phyloP scores from a whole-genome alignment of 2,797 vertebrate genomes.

The Coreius guichenoti region DNA sequence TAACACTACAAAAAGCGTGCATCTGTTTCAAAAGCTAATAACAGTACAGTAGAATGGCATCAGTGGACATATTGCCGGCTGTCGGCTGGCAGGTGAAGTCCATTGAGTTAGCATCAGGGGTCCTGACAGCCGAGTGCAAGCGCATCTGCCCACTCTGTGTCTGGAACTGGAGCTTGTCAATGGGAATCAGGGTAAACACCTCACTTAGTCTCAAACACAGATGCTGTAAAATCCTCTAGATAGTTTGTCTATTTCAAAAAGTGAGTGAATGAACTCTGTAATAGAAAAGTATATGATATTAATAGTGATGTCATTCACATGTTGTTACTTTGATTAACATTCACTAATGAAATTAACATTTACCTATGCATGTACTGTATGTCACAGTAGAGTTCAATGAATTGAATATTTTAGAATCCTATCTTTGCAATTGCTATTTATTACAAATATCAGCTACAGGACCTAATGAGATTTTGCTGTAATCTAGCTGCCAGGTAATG shows the following conservation, averaged over 20 bases:
- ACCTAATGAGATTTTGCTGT: background rate
- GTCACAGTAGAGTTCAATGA: background rate
- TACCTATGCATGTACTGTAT: background rate
- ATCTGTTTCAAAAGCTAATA: slow-evolving; percentile 34
- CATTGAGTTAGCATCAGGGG: slow-evolving; percentile 49
- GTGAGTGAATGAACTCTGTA: slow-evolving; percentile 25
- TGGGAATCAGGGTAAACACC: slow-evolving; percentile 62
- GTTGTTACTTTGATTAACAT: slow-evolving; percentile 17
- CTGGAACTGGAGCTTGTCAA: slow-evolving; percentile 64
- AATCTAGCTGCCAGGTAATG: slow-evolving; percentile 31
- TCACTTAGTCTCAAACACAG: slow-evolving; percentile 65
- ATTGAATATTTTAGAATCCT: background rate
- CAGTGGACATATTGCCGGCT: slow-evolving; percentile 36
- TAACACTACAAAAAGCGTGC: slow-evolving; percentile 19
- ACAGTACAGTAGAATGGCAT: background rate
- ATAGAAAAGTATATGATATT: background rate
- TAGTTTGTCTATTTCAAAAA: slow-evolving; percentile 66
- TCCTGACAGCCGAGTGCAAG: slow-evolving; percentile 53
- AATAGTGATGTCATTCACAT: background rate
- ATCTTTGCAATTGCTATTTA: slow-evolving; percentile 12
- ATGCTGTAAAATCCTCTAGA: slow-evolving; percentile 67
- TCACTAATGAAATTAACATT: slow-evolving; percentile 13
- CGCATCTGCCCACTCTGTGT: slow-evolving; percentile 60
- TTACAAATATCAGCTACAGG: background rate
- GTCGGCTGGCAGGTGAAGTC: slow-evolving; percentile 48